A percentile compares a stretch with the other conserved stretches of the same genome.
These are phyloP conservation scores for Oncorhynchus keta DNA, from an alignment of 2,113 vertebrate genomes.

Conservation along the genomic window DNA sequence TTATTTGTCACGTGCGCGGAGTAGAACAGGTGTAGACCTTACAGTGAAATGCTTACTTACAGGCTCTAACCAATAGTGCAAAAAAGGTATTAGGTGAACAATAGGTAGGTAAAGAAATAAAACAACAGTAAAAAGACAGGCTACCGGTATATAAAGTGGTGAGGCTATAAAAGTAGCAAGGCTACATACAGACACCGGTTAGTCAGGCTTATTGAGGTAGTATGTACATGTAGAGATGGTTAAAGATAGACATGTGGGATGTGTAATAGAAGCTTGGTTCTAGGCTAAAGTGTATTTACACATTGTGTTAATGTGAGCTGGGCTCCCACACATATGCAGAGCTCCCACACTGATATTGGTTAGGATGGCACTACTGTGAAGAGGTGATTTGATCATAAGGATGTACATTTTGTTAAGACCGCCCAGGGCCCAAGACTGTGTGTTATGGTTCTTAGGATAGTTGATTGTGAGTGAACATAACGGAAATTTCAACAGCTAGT, in stretches of 20 bases:
- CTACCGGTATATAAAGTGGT: too few species aligned
- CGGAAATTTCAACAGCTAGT: background rate
- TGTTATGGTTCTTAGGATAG: background rate
- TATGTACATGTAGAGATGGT: too few species aligned
- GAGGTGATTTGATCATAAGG: background rate
- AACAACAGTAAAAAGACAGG: too few species aligned
- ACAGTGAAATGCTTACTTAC: too few species aligned
- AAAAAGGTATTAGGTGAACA: too few species aligned
- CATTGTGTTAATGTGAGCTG: background rate
- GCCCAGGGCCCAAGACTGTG: background rate
- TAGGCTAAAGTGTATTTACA: background rate
- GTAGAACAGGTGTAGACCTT: too few species aligned
- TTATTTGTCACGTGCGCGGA: too few species aligned
- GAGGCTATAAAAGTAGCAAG: too few species aligned
- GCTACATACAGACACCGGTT: too few species aligned
- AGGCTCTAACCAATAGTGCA: too few species aligned
- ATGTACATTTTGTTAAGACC: background rate
- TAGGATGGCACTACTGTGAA: background rate
- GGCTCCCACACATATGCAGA: background rate
- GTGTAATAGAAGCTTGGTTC: constrained; percentile 11
- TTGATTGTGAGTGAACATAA: background rate
- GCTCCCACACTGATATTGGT: background rate
- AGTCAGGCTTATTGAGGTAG: too few species aligned
- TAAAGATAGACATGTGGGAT: constrained; percentile 27
- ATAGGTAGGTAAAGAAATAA: too few species aligned